Evolutionary conservation across 2,888 invertebrate genomes (phyloP).

Genomic region (Linnaemya tessellans): DNA sequence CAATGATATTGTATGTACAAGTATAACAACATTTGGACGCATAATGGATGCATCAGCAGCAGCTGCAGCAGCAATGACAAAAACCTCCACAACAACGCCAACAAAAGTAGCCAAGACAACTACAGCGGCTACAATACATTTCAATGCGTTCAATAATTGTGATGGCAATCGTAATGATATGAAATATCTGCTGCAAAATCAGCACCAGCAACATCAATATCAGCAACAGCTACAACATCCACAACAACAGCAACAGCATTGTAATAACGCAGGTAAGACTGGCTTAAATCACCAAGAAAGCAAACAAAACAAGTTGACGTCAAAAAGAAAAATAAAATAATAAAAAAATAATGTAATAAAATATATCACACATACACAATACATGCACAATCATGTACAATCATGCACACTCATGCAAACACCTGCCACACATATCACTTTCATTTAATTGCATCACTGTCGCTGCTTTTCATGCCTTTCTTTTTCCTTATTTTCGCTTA

Average conservation of each 20-base stretch:
- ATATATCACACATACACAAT: not conserved
- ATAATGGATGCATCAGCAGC: constrained; percentile 45
- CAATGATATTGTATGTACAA: constrained; percentile 78
- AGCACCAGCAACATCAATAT: constrained; percentile 22
- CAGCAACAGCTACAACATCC: constrained; percentile 67
- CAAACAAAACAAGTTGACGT: constrained; percentile 18
- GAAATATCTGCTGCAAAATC: constrained; percentile 58
- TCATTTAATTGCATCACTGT: constrained; percentile 49
- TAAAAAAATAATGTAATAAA: constrained; percentile 14
- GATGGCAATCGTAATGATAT: constrained; percentile 80
- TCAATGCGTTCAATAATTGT: constrained; percentile 75
- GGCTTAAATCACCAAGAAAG: constrained; percentile 30
- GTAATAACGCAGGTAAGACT: constrained; percentile 54
- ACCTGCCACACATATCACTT: constrained; percentile 10
- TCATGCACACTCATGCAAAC: not conserved
- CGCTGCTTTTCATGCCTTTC: constrained; percentile 25
- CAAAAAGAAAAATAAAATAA: too few relatives aligned
- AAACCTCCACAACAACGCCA: not conserved
- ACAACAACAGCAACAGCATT: constrained; percentile 65
- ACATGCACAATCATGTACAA: not conserved
- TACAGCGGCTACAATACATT: constrained; percentile 34
- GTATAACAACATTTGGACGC: constrained; percentile 30
- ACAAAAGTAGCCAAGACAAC: constrained; percentile 16
- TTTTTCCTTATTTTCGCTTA: not conserved
- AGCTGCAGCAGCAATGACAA: not conserved